A percentile compares a stretch with the other conserved stretches of the same genome.
phyloP scores from a whole-genome alignment of 1,140 invertebrate genomes.

The Atta cephalotes region DNA sequence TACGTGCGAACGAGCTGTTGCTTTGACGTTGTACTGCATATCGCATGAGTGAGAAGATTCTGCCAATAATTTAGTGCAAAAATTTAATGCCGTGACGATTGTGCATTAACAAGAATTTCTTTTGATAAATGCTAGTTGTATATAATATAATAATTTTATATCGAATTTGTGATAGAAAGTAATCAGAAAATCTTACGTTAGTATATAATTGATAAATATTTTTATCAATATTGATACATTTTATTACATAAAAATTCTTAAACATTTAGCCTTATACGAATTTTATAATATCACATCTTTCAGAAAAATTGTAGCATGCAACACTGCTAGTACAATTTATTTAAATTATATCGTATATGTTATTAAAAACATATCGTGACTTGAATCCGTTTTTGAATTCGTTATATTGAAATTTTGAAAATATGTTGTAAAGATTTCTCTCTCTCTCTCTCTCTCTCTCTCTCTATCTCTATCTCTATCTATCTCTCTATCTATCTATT shows the following conservation, averaged over 20 bases:
- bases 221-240: not conserved
- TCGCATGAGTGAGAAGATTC: not conserved
- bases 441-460: not conserved
- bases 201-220: not conserved
- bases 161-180: not conserved
- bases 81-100: not conserved
- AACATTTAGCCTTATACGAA: not conserved
- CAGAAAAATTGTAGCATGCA: not conserved
- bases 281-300: not conserved
- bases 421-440: not conserved
- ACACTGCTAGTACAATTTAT: not conserved
- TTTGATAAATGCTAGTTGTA: not conserved
- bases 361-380: not conserved
- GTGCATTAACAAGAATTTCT: not conserved
- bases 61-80: not conserved
- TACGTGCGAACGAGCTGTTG: slow-evolving; percentile 61
- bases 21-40: slow-evolving; percentile 44
- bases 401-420: not conserved
- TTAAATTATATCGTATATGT: not conserved
- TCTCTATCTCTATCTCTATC: no score
- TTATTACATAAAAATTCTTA: not conserved
- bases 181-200: not conserved
- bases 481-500: no score
- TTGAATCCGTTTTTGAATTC: not conserved
- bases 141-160: not conserved